Base-by-base conservation (phyloP, 2,888 invertebrate genomes). In the Trachelus troglodyta region DNA sequence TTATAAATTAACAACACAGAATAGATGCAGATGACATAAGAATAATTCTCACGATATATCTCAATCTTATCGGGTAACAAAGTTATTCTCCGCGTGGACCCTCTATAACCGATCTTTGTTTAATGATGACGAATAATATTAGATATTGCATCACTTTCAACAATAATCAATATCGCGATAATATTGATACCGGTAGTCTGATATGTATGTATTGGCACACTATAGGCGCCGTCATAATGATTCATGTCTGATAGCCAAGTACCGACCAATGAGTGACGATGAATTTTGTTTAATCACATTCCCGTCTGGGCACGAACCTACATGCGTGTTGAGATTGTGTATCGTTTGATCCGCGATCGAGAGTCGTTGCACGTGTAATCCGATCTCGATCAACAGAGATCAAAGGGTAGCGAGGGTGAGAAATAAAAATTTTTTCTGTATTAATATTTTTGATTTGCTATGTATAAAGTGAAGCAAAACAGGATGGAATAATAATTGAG, bases 81-180 rank as follows among this genome's bases (percentile, higher is more conserved):
- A 56, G 23, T 56, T 56, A 56, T 56, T 56, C 56, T 56, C 23
- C 23, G 56, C 56, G 9, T 23, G 56, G 56, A 56, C 23, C 56
- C 23, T 56, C 9, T 9, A 9, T 56, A 37, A 56, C 56, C 56
- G 56, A 56, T 56, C 56, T 56, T 56, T 56, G 56, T 56, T 56
- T 15, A n/a, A 68, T 73, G 69, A 77, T 82, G 76, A 33, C 34
- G 34, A 77, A 77, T 74, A 79, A 69, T 75, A 75, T 81, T 35
- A 31, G 23, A 9, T 56, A 23, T 56, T 56, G 56, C 23, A 23
- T 56, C 56, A 56, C 9, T 9, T 23, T 23, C 9, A 23, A 1
- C 6, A 23, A 56, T 56, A 56, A 56, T 9, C 56, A 56, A 56
- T 56, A 56, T 56, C 56, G 56, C 9, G 23, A 56, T 56, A 56